Conservation (phyloP, 2,113 vertebrate genomes). For the Zonotrichia leucophrys region DNA sequence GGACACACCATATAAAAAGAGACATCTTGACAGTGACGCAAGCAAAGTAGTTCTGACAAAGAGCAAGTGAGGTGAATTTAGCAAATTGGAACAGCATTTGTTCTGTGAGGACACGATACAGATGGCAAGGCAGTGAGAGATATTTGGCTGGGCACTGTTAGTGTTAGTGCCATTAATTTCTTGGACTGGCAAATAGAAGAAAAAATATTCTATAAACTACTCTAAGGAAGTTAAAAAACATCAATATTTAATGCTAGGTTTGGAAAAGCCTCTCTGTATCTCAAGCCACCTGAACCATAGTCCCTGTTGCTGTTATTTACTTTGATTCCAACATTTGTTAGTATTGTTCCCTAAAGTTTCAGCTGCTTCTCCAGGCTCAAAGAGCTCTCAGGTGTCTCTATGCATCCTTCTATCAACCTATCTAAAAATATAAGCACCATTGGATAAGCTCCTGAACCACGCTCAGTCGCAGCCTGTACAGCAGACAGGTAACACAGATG, state of each 20-base stretch:
- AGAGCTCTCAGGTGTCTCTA: background rate
- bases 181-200: background rate
- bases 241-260: background rate
- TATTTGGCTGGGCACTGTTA: slow-evolving; percentile 12
- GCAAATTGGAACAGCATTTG: background rate
- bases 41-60: background rate
- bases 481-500: background rate
- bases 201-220: background rate
- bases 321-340: background rate
- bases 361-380: background rate
- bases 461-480: accelerated
- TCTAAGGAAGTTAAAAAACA: background rate
- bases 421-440: background rate
- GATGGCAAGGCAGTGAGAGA: slow-evolving; percentile 55
- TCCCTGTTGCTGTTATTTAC: background rate
- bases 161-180: slow-evolving; percentile 3
- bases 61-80: slow-evolving; percentile 15
- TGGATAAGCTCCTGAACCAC: background rate
- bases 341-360: background rate
- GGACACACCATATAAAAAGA: background rate
- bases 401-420: background rate
- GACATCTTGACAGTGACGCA: background rate
- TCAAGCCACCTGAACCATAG: background rate
- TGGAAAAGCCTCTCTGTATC: background rate
- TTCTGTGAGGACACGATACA: slow-evolving; percentile 23